Percentiles rank a stretch among this genome's conserved stretches.
phyloP scores from a whole-genome alignment of 2,113 vertebrate species.

The Stigmatopora nigra region DNA sequence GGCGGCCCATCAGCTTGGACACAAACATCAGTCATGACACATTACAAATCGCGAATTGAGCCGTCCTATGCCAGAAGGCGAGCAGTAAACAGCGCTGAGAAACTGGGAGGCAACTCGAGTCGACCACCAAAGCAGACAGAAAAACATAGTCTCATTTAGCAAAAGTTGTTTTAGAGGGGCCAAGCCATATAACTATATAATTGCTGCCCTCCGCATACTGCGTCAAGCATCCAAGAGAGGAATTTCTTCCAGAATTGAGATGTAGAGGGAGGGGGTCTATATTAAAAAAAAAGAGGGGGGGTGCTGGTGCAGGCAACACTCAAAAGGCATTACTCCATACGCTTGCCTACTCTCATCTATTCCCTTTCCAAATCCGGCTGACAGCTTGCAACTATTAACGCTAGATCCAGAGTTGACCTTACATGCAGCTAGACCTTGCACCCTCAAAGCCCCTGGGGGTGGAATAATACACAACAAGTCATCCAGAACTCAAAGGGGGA shows the following conservation, averaged over 20 bases:
- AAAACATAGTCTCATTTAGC: conserved; percentile 51
- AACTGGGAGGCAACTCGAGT: conserved; percentile 29
- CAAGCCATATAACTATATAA: conserved; percentile 47
- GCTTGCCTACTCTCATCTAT: conserved; percentile 38
- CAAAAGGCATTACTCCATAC: conserved; percentile 42
- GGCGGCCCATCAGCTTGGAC: conserved; percentile 37
- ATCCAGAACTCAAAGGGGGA: conserved; percentile 56
- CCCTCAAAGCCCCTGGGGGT: conserved; percentile 66
- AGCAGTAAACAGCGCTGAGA: conserved; percentile 30
- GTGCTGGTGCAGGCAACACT: conserved; percentile 41
- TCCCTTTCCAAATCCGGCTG: conserved; percentile 57
- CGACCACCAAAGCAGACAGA: conserved; percentile 36
- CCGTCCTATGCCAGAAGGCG: conserved; percentile 33
- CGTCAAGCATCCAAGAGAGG: conserved; percentile 49
- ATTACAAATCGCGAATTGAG: conserved; percentile 36
- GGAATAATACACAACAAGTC: conserved; percentile 69
- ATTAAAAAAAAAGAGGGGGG: conserved; percentile 9
- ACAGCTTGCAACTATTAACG: conserved; percentile 74
- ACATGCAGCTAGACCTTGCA: conserved; percentile 66
- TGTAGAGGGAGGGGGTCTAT: conserved; percentile 18
- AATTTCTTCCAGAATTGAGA: conserved; percentile 46
- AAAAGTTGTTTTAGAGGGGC: conserved; percentile 47
- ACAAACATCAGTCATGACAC: conserved; percentile 51
- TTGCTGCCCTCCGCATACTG: conserved; percentile 40
- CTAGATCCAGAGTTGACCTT: conserved; percentile 69